A percentile compares a stretch with the other conserved stretches of the same genome.
These are phyloP conservation scores for Itoplectis maculator DNA, from an alignment of 2,888 invertebrate genomes.

Conservation along the genomic window DNA sequence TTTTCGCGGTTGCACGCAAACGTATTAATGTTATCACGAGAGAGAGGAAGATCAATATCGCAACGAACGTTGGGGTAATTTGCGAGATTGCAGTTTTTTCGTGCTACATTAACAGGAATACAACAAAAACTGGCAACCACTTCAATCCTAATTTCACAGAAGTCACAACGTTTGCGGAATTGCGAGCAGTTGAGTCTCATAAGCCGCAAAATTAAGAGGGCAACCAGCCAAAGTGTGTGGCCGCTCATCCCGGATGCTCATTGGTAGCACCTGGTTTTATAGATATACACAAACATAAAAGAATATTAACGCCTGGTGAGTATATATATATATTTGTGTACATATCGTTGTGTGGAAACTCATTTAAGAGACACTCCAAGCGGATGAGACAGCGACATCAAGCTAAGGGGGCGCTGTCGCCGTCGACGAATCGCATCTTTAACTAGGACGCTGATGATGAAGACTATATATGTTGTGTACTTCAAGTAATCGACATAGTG, in stretches of 20 bases:
- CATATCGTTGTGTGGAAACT: conserved; percentile 17
- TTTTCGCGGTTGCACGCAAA: conserved; percentile 19
- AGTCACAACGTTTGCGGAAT: not conserved
- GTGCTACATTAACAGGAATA: not conserved
- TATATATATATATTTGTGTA: conserved; percentile 13
- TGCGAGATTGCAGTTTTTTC: conserved; percentile 16
- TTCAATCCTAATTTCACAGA: not conserved
- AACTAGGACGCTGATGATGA: conserved; percentile 10
- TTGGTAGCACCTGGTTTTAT: conserved; percentile 14
- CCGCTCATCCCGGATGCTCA: conserved; percentile 5
- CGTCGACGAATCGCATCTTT: not conserved
- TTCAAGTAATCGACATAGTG: not conserved
- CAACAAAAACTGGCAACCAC: conserved; percentile 12
- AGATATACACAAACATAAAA: conserved; percentile 4
- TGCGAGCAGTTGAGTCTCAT: not conserved
- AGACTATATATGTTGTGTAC: conserved; percentile 3
- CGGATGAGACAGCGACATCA: conserved; percentile 52
- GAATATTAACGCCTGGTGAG: not conserved
- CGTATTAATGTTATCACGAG: not conserved
- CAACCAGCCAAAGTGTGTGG: conserved; percentile 28
- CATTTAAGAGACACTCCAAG: conserved; percentile 46
- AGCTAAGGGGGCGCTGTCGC: conserved; percentile 33
- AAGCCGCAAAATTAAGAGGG: conserved; percentile 26
- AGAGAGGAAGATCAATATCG: conserved; percentile 26
- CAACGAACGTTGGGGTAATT: not conserved